phyloP scores from a whole-genome alignment of 2,797 vertebrate genomes.

The Etheostoma perlongum region DNA sequence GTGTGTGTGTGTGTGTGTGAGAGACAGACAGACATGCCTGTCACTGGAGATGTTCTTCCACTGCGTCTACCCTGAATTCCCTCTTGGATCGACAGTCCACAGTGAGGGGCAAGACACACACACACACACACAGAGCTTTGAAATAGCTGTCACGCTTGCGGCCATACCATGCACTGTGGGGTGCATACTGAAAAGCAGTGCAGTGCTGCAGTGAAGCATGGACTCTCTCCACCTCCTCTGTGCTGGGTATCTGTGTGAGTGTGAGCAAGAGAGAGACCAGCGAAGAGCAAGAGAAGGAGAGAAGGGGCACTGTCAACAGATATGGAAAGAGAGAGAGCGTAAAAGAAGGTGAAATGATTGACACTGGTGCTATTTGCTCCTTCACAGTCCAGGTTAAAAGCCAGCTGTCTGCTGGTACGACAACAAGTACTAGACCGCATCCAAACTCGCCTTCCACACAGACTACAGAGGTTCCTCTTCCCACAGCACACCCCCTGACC shows the following conservation, averaged over 20 bases:
- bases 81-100: constrained; percentile 62
- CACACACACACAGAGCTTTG: constrained; percentile 60
- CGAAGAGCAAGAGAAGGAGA: not conserved
- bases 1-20: too few relatives aligned
- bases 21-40: constrained; percentile 32
- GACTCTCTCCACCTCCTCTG: constrained; percentile 59
- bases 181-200: constrained; percentile 76
- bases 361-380: constrained; percentile 64
- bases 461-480: constrained; percentile 13
- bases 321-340: constrained; percentile 9
- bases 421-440: constrained; percentile 33
- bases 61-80: constrained; percentile 59
- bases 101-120: constrained; percentile 58
- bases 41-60: constrained; percentile 67
- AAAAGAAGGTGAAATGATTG: constrained; percentile 60
- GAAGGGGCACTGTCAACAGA: constrained; percentile 16
- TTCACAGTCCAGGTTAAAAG: constrained; percentile 55
- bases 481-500: not conserved
- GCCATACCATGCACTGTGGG: constrained; percentile 70
- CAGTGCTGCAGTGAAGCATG: constrained; percentile 74
- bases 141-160: constrained; percentile 75
- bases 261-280: constrained; percentile 1
- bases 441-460: constrained; percentile 29
- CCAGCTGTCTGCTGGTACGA: constrained; percentile 41
- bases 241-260: constrained; percentile 46